Conservation (phyloP, 2,797 vertebrate genomes). For the Phrynocephalus forsythii region DNA sequence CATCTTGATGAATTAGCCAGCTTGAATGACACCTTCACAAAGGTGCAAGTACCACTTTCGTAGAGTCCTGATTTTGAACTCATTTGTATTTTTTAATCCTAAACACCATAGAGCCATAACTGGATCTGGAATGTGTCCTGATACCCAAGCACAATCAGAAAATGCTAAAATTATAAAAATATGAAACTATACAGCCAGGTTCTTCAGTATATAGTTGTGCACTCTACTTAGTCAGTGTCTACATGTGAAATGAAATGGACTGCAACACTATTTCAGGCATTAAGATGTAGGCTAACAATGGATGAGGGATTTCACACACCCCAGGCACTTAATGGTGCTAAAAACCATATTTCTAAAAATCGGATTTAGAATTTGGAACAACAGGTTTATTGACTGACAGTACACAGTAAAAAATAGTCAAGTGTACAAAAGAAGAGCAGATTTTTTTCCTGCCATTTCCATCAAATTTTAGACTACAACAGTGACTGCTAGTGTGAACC, state of each 20-base stretch:
- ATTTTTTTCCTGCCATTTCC: too few relatives aligned
- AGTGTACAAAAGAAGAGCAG: too few relatives aligned
- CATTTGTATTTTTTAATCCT: constrained; percentile 16
- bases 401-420: too few relatives aligned
- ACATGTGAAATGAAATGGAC: constrained; percentile 40
- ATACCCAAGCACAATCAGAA: background rate
- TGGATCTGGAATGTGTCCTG: constrained; percentile 43
- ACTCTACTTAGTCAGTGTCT: background rate
- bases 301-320: too few relatives aligned
- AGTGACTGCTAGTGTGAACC: too few relatives aligned
- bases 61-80: constrained; percentile 43
- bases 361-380: too few relatives aligned
- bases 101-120: constrained; percentile 19
- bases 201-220: constrained; percentile 24
- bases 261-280: constrained; percentile 5
- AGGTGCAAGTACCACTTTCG: constrained; percentile 26
- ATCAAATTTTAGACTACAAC: too few relatives aligned
- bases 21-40: constrained; percentile 42
- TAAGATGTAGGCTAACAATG: background rate
- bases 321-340: too few relatives aligned
- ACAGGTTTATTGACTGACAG: too few relatives aligned
- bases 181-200: background rate
- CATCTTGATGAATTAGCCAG: constrained; percentile 19
- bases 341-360: too few relatives aligned
- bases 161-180: background rate